These are phyloP conservation scores for Tipula unca DNA, from an alignment of 2,888 invertebrate genomes.

Conservation along the genomic window DNA sequence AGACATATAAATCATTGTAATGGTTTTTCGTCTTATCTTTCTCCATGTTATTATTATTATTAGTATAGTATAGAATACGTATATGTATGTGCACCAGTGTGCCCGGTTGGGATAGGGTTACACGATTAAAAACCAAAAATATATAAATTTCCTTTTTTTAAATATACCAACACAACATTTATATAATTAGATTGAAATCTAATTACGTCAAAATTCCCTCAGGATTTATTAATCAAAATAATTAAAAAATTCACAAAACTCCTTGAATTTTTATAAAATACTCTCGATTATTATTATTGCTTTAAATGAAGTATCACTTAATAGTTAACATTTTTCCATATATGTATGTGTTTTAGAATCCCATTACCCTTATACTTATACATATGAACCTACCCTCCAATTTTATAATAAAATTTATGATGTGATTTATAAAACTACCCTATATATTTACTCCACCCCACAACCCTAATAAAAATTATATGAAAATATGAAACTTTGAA, in stretches of 20 bases:
- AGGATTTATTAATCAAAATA: background rate
- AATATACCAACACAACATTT: background rate
- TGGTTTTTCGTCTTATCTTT: background rate
- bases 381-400: background rate
- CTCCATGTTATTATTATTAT: background rate
- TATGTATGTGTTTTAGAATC: background rate
- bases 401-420: slow-evolving; percentile 8
- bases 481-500: background rate
- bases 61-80: background rate
- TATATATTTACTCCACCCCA: background rate
- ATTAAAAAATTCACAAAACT: background rate
- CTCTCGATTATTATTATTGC: background rate
- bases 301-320: background rate
- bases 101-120: background rate
- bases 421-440: background rate
- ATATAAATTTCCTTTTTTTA: background rate
- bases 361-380: background rate
- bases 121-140: background rate
- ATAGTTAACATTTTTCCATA: background rate
- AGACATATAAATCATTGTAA: background rate
- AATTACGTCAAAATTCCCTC: background rate
- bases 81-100: background rate
- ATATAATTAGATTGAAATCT: background rate
- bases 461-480: background rate
- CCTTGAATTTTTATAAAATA: background rate